Base-by-base conservation (phyloP, 2,888 invertebrate genomes). In the Sturmia bella region DNA sequence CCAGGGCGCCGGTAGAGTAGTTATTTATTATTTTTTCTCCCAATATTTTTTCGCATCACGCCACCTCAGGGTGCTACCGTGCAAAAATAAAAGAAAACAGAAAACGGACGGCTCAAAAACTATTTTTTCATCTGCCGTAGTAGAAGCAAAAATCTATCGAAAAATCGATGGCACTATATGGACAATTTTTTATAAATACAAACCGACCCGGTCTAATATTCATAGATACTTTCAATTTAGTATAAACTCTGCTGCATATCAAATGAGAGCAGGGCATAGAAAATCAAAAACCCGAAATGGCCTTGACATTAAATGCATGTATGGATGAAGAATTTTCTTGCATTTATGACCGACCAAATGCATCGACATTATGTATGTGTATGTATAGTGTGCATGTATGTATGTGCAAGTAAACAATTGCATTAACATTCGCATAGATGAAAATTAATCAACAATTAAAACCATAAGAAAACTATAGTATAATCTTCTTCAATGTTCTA, bases 251-350 rank as follows among this genome's bases (percentile, higher is more conserved):
- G 66, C 41, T 68, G 66, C 39, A 63, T 78, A n/a, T 13, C 24
- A 59, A 45, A 78, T 57, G 43, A 64, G 54, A 39, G 48, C 48
- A 48, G 37, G 48, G 37, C 21, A 24, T 37, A 52, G 17, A 45
- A 59, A 76, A 76, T 69, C 41, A 52, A 61, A 77, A 63, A 57
- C 50, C 21, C 12, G 48, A 54, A 73, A 66, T 54, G 61, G 72
- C 80, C 80, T 80, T 80, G 80, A 81, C 76, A 81, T 81, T 81
- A 76, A 68, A 73, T 52, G 37, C 15, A 68, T 45, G 56, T 19
- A 57, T 48, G 56, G 21, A 37, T 21, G 24, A 73, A 73, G 39
- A 50, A 54, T 39, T 48, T 57, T 66, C 17, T 41, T n/a, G n/a
- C n/a, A 73, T 73, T 75, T 54, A 72, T 80, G 80, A 41, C 54